phyloP scores from a whole-genome alignment of 2,888 invertebrate species.

The Trimorus sp. region DNA sequence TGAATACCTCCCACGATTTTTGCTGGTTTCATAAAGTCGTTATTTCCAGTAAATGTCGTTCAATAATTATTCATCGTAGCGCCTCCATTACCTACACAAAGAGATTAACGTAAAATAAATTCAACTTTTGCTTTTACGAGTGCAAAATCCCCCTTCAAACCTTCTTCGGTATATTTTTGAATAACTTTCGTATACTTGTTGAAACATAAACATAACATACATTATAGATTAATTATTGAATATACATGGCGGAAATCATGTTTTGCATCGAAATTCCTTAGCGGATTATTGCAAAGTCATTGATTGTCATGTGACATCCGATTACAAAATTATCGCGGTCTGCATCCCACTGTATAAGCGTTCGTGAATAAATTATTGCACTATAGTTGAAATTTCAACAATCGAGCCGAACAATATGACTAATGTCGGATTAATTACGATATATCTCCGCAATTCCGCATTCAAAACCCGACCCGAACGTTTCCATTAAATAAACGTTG shows the following conservation, averaged over 20 bases:
- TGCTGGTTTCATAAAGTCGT: no score
- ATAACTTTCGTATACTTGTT: neutral
- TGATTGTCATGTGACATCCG: slow-evolving; percentile 31
- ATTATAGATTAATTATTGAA: neutral
- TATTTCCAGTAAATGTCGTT: no score
- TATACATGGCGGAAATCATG: slow-evolving; percentile 13
- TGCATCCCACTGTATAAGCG: slow-evolving; percentile 24
- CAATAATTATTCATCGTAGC: no score
- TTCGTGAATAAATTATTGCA: slow-evolving; percentile 50
- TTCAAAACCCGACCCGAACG: slow-evolving; percentile 19
- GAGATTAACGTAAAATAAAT: no score
- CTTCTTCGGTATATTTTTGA: no score
- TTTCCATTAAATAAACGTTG: slow-evolving; percentile 16
- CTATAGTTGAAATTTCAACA: slow-evolving; percentile 40
- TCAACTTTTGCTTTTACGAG: no score
- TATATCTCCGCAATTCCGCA: slow-evolving; percentile 24
- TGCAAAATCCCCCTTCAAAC: no score
- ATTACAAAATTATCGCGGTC: slow-evolving; percentile 47
- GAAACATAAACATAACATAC: no score
- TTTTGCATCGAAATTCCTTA: slow-evolving; percentile 26
- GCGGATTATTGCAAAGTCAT: slow-evolving; percentile 31
- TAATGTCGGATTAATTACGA: slow-evolving; percentile 49
- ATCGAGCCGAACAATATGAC: slow-evolving; percentile 43
- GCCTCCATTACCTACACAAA: no score
- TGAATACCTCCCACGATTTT: neutral